Conservation (phyloP, 2,888 invertebrate species). For the Athrips mouffetella region DNA sequence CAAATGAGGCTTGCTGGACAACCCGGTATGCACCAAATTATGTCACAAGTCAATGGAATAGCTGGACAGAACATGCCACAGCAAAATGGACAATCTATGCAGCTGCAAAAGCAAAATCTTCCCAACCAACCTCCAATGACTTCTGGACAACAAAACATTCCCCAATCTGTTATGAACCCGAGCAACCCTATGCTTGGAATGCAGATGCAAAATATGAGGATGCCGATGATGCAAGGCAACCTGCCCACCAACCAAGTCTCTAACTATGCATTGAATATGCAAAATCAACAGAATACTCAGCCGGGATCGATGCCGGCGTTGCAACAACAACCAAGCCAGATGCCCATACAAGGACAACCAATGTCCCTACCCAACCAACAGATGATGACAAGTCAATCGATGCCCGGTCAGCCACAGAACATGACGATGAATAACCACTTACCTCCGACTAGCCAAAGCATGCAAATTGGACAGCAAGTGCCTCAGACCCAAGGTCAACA, state of each 20-base stretch:
- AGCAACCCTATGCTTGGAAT: conserved; percentile 55
- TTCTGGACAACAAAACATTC: conserved; percentile 47
- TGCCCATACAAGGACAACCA: conserved; percentile 42
- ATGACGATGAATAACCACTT: conserved; percentile 44
- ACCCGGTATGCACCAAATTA: conserved; percentile 54
- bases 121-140: conserved; percentile 53
- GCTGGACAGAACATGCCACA: conserved; percentile 41
- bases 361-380: conserved; percentile 45
- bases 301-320: conserved; percentile 41
- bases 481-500: conserved; percentile 23
- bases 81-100: conserved; percentile 46
- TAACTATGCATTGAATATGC: conserved; percentile 51
- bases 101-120: conserved; percentile 47
- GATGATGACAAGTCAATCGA: conserved; percentile 35
- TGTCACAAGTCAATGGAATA: conserved; percentile 45
- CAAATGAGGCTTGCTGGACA: conserved; percentile 63
- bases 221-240: conserved; percentile 56
- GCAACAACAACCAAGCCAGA: conserved; percentile 26
- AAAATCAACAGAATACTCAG: conserved; percentile 46
- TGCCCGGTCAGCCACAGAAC: conserved; percentile 37
- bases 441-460: conserved; percentile 38
- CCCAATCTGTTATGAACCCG: conserved; percentile 48
- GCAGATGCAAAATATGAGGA: conserved; percentile 67
- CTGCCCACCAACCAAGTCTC: conserved; percentile 51
- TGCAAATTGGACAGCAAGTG: conserved; percentile 35